These are phyloP conservation scores for Bimastos eiseni DNA, from an alignment of 2,888 invertebrate genomes.

Conservation along the genomic window DNA sequence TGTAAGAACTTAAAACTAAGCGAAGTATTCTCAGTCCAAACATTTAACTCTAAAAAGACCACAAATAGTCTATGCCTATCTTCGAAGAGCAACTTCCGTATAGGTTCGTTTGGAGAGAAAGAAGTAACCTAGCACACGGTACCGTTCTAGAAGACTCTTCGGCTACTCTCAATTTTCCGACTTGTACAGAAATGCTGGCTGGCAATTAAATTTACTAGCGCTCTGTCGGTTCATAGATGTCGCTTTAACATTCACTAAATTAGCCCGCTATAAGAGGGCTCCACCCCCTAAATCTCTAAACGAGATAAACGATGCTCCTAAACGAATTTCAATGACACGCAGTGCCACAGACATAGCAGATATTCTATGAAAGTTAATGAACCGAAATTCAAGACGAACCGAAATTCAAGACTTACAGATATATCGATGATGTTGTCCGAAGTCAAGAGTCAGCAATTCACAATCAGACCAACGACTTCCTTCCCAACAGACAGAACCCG, in stretches of 20 bases:
- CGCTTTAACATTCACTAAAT: neutral
- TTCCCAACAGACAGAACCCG: neutral
- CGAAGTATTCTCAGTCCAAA: neutral
- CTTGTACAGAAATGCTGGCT: neutral
- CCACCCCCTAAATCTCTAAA: neutral
- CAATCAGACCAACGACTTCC: neutral
- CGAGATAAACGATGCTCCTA: no score
- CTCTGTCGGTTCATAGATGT: neutral
- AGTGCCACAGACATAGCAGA: neutral
- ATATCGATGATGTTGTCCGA: neutral
- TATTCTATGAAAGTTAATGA: no score
- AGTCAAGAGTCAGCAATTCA: neutral
- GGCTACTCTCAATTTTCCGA: neutral
- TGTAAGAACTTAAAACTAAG: no score
- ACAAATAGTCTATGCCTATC: no score
- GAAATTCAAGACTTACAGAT: no score
- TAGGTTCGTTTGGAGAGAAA: neutral
- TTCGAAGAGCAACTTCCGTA: no score
- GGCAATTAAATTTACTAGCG: rapidly evolving
- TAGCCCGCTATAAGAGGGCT: neutral
- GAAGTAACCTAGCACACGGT: neutral
- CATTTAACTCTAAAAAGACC: neutral
- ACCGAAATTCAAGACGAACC: no score
- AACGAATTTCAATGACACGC: neutral
- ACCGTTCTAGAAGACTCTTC: no score